Conservation (phyloP, 2,113 vertebrate genomes). For the Fregata magnificens region DNA sequence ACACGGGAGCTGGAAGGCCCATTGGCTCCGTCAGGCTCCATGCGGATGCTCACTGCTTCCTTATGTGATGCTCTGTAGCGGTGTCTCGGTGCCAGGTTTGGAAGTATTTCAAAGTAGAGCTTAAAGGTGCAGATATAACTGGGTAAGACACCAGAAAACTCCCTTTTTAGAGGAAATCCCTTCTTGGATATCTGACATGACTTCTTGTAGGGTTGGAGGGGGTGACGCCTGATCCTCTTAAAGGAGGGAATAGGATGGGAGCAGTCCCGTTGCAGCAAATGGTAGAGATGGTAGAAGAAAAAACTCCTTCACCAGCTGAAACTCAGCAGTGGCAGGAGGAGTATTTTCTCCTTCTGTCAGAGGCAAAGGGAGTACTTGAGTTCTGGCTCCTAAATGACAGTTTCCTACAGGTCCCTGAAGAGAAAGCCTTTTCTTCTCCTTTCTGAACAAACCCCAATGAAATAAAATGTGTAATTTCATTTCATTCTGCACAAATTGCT, state of each 20-base stretch:
- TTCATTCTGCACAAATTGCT: neutral
- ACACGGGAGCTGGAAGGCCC: neutral
- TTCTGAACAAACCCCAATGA: neutral
- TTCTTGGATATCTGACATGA: neutral
- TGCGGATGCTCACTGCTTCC: neutral
- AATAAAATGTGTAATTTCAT: neutral
- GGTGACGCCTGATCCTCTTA: neutral
- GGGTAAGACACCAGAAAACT: neutral
- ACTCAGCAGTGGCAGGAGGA: neutral
- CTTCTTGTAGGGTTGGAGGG: neutral
- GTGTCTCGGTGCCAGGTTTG: neutral
- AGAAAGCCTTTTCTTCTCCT: neutral
- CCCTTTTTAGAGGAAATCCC: neutral
- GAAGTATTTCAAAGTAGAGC: neutral
- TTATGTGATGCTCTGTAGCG: neutral
- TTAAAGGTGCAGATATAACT: neutral
- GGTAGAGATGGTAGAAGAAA: neutral
- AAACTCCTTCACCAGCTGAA: neutral
- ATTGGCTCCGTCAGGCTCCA: rapidly evolving
- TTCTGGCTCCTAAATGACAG: neutral
- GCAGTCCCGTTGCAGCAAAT: neutral
- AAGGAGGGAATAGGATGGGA: neutral
- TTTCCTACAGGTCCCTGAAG: neutral
- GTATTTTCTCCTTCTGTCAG: neutral
- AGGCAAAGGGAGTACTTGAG: neutral